Percentiles rank a stretch among this genome's conserved stretches.
Evolutionary conservation across 2,797 vertebrate species (phyloP).

Genomic region (Acanthurus tractus): DNA sequence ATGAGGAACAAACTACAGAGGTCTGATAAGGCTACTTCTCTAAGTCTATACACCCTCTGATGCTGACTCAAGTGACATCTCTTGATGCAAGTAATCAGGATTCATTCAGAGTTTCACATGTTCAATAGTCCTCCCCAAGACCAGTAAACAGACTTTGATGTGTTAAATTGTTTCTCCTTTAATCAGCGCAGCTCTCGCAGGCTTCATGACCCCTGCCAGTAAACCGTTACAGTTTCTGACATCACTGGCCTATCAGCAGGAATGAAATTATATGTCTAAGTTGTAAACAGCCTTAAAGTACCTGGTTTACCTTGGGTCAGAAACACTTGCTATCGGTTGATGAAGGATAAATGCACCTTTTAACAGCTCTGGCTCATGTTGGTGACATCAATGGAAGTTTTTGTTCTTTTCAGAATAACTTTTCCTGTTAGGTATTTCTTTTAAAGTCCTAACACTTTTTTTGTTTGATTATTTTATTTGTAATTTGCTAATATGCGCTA

Average conservation of each 20-base stretch:
- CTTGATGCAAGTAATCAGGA: neutral
- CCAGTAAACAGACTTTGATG: conserved; percentile 31
- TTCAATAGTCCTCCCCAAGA: neutral
- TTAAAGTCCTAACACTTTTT: conserved; percentile 4
- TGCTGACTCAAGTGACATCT: neutral
- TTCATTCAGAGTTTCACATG: neutral
- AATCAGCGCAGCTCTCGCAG: conserved; percentile 13
- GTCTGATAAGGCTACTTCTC: neutral
- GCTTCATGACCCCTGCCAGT: conserved; percentile 26
- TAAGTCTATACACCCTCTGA: neutral
- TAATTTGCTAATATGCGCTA: conserved; percentile 21
- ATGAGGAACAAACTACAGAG: neutral
- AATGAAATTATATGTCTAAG: conserved; percentile 56
- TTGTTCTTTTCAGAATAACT: conserved; percentile 11
- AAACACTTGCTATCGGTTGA: conserved; percentile 30
- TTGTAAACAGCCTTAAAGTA: conserved; percentile 54
- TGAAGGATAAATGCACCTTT: conserved; percentile 34
- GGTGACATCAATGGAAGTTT: conserved; percentile 22
- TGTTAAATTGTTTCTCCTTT: conserved; percentile 19
- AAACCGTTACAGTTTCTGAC: conserved; percentile 52
- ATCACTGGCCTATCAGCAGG: conserved; percentile 44
- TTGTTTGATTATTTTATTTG: conserved; percentile 29
- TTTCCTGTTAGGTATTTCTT: conserved; percentile 37
- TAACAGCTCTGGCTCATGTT: conserved; percentile 33
- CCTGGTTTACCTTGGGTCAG: conserved; percentile 20